These are phyloP conservation scores for Pollimyrus isidori DNA, from an alignment of 2,113 vertebrate species.

Conservation along the genomic window DNA sequence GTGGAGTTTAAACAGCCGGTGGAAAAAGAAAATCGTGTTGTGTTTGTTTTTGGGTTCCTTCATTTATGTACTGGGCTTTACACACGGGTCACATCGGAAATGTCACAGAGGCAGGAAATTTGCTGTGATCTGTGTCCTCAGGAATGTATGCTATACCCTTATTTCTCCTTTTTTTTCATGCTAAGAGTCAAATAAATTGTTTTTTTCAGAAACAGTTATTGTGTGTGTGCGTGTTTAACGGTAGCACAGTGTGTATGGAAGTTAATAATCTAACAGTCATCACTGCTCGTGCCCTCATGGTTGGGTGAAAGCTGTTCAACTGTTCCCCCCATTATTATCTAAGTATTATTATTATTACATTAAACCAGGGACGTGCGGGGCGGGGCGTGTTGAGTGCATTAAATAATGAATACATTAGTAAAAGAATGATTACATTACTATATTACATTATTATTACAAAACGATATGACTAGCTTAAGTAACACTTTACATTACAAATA, in stretches of 20 bases:
- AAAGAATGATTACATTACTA: too few relatives aligned
- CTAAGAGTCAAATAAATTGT: conserved; percentile 12
- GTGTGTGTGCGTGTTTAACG: not conserved
- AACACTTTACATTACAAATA: not conserved
- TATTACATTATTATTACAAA: not conserved
- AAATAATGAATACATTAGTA: too few relatives aligned
- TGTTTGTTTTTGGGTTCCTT: not conserved
- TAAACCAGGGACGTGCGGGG: too few relatives aligned
- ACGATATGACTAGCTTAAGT: not conserved
- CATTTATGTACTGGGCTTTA: conserved; percentile 1
- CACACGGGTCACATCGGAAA: not conserved
- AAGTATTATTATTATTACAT: too few relatives aligned
- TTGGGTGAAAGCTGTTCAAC: not conserved
- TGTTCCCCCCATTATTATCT: not conserved
- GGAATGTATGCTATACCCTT: conserved; percentile 13
- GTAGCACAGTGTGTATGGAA: not conserved
- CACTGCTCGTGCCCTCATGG: not conserved
- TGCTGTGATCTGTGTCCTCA: conserved; percentile 22
- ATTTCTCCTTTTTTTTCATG: not conserved
- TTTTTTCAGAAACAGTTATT: not conserved
- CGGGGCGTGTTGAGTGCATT: not conserved
- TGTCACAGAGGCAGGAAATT: not conserved
- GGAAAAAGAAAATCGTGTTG: not conserved
- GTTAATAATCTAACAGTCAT: too few relatives aligned
- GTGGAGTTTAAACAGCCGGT: not conserved